Evolutionary conservation across 2,888 invertebrate genomes (phyloP).

Genomic region (Piscicola geometra): DNA sequence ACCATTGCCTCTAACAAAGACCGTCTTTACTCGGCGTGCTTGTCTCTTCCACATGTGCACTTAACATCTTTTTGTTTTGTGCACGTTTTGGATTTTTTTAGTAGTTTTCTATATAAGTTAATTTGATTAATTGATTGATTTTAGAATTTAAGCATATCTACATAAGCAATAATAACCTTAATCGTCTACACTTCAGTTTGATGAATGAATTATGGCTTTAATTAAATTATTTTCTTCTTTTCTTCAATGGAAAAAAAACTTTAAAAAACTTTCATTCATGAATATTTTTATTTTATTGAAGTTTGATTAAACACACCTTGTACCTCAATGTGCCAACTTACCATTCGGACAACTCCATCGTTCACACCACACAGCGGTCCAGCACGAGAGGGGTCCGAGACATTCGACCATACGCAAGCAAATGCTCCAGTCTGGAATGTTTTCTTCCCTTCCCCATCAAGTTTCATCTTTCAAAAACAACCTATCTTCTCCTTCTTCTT

Average conservation of each 20-base stretch:
- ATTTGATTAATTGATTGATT: background rate
- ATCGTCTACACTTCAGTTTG: background rate
- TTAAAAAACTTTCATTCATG: background rate
- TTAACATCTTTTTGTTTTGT: background rate
- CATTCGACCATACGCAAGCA: conserved; percentile 88
- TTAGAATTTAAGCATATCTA: background rate
- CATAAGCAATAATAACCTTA: too few relatives aligned
- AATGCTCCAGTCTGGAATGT: conserved; percentile 59
- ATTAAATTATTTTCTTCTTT: background rate
- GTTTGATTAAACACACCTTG: background rate
- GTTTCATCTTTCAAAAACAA: background rate
- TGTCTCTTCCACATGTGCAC: background rate
- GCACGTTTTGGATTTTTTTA: background rate
- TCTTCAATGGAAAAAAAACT: background rate
- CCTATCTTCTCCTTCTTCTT: background rate
- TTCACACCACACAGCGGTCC: too few relatives aligned
- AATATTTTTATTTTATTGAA: background rate
- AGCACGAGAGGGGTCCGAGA: conserved; percentile 93
- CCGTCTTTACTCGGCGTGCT: background rate
- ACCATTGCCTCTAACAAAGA: background rate
- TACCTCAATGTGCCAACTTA: too few relatives aligned
- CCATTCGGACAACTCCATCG: too few relatives aligned
- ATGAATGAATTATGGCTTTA: background rate
- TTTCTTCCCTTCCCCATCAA: background rate
- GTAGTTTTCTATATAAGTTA: background rate